phyloP scores from a whole-genome alignment of 2,113 vertebrate species.

The Todiramphus chloris region DNA sequence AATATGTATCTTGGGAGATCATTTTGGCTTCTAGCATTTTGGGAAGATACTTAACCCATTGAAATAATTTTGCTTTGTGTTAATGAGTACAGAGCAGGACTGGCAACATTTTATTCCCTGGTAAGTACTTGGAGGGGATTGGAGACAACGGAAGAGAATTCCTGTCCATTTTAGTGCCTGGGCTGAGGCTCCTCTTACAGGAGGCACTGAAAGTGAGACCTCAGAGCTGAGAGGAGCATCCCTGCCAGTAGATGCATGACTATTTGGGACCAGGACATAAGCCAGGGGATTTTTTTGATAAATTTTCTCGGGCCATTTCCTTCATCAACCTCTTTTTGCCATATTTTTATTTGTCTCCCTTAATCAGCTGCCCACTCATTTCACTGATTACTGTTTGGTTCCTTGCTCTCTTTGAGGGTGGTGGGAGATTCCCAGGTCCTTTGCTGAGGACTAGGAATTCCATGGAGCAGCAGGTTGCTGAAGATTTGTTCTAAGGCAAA shows the following conservation, averaged over 20 bases:
- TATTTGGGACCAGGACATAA: background rate
- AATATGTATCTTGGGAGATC: background rate
- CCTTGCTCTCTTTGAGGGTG: background rate
- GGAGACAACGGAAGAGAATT: background rate
- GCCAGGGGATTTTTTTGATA: background rate
- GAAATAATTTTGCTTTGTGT: background rate
- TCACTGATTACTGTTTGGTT: background rate
- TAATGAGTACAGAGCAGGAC: background rate
- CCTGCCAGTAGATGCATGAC: background rate
- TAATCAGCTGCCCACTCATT: background rate
- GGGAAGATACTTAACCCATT: background rate
- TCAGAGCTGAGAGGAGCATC: background rate
- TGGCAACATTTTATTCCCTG: background rate
- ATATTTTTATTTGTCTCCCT: background rate
- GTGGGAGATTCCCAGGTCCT: background rate
- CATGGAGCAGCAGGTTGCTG: background rate
- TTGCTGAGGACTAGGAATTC: background rate
- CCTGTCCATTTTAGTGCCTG: background rate
- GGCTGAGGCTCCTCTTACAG: background rate
- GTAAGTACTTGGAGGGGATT: background rate
- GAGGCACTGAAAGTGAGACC: background rate
- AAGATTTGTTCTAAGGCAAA: background rate
- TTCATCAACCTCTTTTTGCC: background rate
- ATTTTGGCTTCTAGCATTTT: background rate
- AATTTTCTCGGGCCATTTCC: background rate